phyloP scores from a whole-genome alignment of 2,888 invertebrate species.

The Nipponacmea schrenckii region DNA sequence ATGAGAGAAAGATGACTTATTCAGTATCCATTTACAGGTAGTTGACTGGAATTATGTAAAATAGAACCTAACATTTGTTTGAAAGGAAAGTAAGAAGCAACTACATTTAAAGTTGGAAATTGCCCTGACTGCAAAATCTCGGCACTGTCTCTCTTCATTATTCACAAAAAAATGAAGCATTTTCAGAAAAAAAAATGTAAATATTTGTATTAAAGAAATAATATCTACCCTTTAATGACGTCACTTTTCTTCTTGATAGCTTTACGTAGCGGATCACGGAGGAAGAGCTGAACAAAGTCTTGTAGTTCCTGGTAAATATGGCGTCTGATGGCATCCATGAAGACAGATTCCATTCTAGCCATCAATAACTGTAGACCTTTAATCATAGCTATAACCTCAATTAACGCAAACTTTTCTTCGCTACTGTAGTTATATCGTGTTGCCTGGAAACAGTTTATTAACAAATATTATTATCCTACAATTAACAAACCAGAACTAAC shows the following conservation, averaged over 20 bases:
- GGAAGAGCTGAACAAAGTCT: slow-evolving; percentile 89
- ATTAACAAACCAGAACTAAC: background rate
- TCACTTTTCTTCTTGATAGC: slow-evolving; percentile 98
- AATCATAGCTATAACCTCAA: slow-evolving; percentile 99
- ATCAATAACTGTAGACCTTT: slow-evolving; percentile 93
- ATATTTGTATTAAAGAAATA: background rate
- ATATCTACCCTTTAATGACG: slow-evolving; percentile 74
- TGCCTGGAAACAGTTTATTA: slow-evolving; percentile 72
- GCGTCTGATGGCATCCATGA: slow-evolving; percentile 87
- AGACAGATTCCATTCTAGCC: slow-evolving; percentile 97
- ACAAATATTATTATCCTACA: background rate
- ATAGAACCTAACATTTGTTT: too few species aligned
- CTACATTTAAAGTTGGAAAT: background rate
- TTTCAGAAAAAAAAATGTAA: too few species aligned
- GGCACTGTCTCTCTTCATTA: too few species aligned
- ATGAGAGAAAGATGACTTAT: too few species aligned
- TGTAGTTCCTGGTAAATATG: slow-evolving; percentile 96
- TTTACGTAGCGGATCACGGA: slow-evolving; percentile 93
- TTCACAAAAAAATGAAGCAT: too few species aligned
- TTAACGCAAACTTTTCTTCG: slow-evolving; percentile 96
- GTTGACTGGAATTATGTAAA: too few species aligned
- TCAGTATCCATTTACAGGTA: too few species aligned
- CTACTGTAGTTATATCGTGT: slow-evolving; percentile 97
- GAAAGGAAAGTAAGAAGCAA: background rate
- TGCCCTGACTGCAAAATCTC: background rate